Evolutionary conservation across 2,888 invertebrate species (phyloP), one percentile per base, ranked within the genome.

Genomic region (Maniola hyperantus): DNA sequence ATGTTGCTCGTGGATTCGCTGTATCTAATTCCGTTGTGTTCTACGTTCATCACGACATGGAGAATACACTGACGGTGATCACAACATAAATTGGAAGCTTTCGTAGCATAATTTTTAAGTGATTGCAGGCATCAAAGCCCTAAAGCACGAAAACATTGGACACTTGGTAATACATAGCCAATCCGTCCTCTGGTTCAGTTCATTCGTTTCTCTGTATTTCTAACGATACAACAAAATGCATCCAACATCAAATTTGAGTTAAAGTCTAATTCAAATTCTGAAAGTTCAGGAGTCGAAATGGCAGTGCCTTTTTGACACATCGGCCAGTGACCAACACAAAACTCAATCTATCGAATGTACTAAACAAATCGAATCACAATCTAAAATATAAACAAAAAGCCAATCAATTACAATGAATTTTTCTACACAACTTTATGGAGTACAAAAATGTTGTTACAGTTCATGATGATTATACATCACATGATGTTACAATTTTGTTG

Each of bases 71-170:
- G 10, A 50, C 4, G 6, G 18, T 20, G 50, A 50, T 20, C 50
- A 50, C 50, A 50, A 50, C 50, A 50, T 50, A 10, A 5, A 50
- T 39, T 63, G 63, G 53, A 63, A 64, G 46, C 57, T 57, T 36
- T 42, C 39, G 20, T 36, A 59, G 46, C 46, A 46, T 59, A 59
- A 59, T 59, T 59, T 59, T 59, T 59, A 57, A 57, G 57, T 46
- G 26, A 33, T 46, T 46, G 18, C n/a, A 48, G 48, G 46, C 53
- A 44, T 20, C 44, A 18, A 46, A 34, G 55, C 39, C 10, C 39
- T 39, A 11, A 11, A 39, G 39, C 39, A 39, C 10, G 39, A 39
- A 39, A 39, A 39, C 1, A 39, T 10, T 10, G 10, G 10, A 15
- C 2, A 46, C 2, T 46, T 7, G 15, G 8, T 46, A 1, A 2